Evolutionary conservation across 2,888 invertebrate genomes (phyloP).

Genomic region (Orgyia antiqua): DNA sequence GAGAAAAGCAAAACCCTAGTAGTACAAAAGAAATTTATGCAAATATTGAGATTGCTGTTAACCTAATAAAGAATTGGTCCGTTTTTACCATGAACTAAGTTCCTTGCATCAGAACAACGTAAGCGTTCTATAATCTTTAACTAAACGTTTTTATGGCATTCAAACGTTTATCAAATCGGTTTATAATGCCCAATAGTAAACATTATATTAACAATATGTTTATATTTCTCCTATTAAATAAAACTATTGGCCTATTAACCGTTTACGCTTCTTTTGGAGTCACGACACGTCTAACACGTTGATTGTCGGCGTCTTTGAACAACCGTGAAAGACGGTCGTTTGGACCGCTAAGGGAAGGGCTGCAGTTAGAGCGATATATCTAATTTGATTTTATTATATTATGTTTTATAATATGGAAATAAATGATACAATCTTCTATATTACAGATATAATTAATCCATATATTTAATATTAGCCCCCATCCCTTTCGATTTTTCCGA

Average conservation of each 20-base stretch:
- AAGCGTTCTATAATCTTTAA: too few species aligned
- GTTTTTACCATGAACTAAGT: too few species aligned
- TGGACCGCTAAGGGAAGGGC: constrained; percentile 12
- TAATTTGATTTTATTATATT: background rate
- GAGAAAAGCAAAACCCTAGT: too few species aligned
- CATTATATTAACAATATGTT: constrained; percentile 13
- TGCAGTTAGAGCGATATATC: constrained; percentile 18
- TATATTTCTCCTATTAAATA: constrained; percentile 27
- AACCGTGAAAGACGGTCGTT: constrained; percentile 30
- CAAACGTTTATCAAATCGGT: too few species aligned
- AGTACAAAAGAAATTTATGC: too few species aligned
- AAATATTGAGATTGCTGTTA: too few species aligned
- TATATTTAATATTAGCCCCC: background rate
- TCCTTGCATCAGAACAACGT: too few species aligned
- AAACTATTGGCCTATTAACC: constrained; percentile 34
- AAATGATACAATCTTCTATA: too few species aligned
- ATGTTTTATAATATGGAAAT: background rate
- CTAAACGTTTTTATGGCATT: too few species aligned
- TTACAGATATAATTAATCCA: too few species aligned
- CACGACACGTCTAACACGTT: constrained; percentile 43
- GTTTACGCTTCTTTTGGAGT: constrained; percentile 38
- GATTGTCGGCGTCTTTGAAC: constrained; percentile 51
- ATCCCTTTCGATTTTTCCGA: background rate
- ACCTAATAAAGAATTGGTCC: too few species aligned
- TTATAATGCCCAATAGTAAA: constrained; percentile 5